These are phyloP conservation scores for Eumeta japonica DNA, from an alignment of 1,140 invertebrate species.

Conservation along the genomic window DNA sequence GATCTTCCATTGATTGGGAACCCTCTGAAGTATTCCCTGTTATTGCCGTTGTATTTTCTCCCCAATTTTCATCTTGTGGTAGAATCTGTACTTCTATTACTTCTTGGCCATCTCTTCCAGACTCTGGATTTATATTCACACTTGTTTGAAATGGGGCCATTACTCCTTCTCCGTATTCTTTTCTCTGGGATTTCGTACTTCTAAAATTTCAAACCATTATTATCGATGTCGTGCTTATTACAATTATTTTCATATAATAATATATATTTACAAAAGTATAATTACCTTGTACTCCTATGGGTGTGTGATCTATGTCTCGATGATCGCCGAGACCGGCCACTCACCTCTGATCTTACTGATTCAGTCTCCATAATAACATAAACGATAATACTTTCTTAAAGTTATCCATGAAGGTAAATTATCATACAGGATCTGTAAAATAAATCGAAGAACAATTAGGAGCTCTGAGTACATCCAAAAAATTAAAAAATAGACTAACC, in stretches of 20 bases:
- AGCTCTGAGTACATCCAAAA: no score
- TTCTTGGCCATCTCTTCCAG: conserved; percentile 70
- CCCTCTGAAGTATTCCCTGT: conserved; percentile 96
- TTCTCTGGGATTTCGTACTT: conserved; percentile 51
- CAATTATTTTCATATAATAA: conserved; percentile 1
- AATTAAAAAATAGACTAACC: no score
- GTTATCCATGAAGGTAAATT: conserved; percentile 42
- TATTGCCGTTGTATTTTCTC: conserved; percentile 94
- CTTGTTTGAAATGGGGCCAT: conserved; percentile 82
- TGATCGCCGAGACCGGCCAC: conserved; percentile 60
- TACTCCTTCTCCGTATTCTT: conserved; percentile 39
- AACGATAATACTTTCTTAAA: conserved; percentile 15
- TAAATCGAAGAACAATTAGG: no score
- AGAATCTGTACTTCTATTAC: conserved; percentile 91
- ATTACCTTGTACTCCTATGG: conserved; percentile 61
- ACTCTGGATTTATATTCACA: conserved; percentile 71
- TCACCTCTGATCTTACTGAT: conserved; percentile 63
- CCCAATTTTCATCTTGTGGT: conserved; percentile 96
- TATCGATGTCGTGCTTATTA: no score
- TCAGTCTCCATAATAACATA: conserved; percentile 61
- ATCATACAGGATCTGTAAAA: no score
- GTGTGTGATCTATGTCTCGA: conserved; percentile 61
- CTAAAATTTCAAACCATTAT: conserved; percentile 24
- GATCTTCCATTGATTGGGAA: conserved; percentile 89
- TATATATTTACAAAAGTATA: conserved; percentile 10